A percentile compares a stretch with the other conserved stretches of the same genome.
Conservation (phyloP, 2,113 vertebrate species). For the Corythornis cristatus region DNA sequence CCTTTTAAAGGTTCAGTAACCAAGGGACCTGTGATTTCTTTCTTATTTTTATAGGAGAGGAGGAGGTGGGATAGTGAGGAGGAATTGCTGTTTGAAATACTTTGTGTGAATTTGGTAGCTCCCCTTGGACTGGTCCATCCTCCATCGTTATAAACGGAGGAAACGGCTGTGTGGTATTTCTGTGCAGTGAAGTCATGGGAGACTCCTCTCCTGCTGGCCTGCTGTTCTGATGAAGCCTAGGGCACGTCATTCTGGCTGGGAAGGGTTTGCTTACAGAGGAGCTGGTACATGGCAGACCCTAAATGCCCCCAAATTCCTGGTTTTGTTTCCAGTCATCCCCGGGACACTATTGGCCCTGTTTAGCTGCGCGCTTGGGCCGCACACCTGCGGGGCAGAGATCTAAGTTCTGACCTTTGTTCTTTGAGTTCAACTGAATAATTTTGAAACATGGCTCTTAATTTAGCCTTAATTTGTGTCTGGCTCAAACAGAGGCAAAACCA, state of each 20-base stretch:
- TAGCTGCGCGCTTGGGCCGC: neutral
- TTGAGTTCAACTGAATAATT: neutral
- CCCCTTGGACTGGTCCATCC: neutral
- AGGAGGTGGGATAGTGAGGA: neutral
- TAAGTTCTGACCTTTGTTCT: neutral
- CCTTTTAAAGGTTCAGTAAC: neutral
- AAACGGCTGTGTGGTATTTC: neutral
- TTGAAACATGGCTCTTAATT: slow-evolving; percentile 42
- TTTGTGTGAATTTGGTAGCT: neutral
- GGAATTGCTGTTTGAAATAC: neutral
- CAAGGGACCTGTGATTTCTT: accelerated
- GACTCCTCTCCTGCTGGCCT: neutral
- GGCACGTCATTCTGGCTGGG: neutral
- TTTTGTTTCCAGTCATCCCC: neutral
- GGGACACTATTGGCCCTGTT: neutral
- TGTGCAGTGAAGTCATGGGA: neutral
- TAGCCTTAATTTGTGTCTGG: slow-evolving; percentile 27
- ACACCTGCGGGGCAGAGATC: neutral
- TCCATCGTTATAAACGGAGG: neutral
- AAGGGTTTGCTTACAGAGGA: neutral
- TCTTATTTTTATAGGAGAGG: neutral
- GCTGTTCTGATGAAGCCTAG: accelerated
- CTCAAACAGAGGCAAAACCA: slow-evolving; percentile 30
- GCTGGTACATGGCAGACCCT: neutral
- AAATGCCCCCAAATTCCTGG: neutral